These are phyloP conservation scores for Hippoglossus hippoglossus DNA, from an alignment of 2,797 vertebrate genomes.

Conservation along the genomic window DNA sequence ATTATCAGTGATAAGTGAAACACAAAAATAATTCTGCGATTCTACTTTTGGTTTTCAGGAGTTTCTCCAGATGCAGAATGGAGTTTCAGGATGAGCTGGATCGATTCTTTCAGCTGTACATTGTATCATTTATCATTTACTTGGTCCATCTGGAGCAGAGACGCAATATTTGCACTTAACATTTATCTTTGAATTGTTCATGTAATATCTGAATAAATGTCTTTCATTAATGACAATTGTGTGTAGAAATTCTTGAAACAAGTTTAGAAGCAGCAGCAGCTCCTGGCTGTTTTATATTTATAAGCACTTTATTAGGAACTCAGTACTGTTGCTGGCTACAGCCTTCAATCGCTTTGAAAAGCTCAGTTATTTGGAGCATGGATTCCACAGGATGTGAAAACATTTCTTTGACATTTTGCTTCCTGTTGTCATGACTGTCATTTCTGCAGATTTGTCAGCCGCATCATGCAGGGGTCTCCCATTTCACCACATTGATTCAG, in stretches of 20 bases:
- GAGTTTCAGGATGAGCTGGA: constrained; percentile 46
- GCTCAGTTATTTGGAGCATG: background rate
- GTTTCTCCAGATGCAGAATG: constrained; percentile 61
- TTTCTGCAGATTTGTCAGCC: too few relatives aligned
- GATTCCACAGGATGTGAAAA: background rate
- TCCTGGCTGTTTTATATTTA: constrained; percentile 1
- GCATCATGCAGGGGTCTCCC: too few relatives aligned
- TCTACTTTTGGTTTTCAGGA: constrained; percentile 62
- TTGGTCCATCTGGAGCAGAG: constrained; percentile 21
- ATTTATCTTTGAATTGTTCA: constrained; percentile 23
- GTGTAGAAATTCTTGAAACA: background rate
- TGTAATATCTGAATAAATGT: constrained; percentile 44
- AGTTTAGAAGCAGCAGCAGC: background rate
- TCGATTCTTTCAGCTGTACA: background rate
- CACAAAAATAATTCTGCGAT: background rate
- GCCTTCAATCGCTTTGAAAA: too few relatives aligned
- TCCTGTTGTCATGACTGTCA: too few relatives aligned
- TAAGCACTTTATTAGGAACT: background rate
- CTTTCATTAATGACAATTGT: constrained; percentile 18
- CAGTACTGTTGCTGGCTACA: too few relatives aligned
- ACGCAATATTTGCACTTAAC: constrained; percentile 58
- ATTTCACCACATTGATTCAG: too few relatives aligned
- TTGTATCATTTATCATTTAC: constrained; percentile 19
- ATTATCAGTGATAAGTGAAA: background rate
- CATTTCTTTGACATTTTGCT: background rate